A percentile compares a stretch with the other conserved stretches of the same genome.
phyloP scores from a whole-genome alignment of 2,888 invertebrate species.

The Drosophila cognata region DNA sequence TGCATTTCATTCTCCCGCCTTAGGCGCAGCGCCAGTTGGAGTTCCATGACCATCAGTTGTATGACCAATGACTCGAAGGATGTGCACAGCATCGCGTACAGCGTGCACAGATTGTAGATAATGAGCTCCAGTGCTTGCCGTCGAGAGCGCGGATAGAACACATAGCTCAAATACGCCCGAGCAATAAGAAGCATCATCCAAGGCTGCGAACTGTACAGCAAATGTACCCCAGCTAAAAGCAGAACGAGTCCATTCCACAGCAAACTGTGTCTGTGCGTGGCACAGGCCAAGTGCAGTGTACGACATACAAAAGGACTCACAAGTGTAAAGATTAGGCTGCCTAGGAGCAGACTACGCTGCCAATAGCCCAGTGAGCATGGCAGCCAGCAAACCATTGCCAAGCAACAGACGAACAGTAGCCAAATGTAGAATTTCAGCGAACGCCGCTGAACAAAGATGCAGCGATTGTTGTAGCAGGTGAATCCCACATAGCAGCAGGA shows the following conservation, averaged over 20 bases:
- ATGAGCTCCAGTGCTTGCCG: slow-evolving; percentile 86
- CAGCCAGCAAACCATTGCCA: slow-evolving; percentile 92
- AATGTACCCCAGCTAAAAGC: slow-evolving; percentile 52
- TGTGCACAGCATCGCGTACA: slow-evolving; percentile 89
- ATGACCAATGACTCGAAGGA: slow-evolving; percentile 93
- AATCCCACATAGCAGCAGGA: slow-evolving; percentile 72
- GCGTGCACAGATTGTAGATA: slow-evolving; percentile 87
- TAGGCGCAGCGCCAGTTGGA: slow-evolving; percentile 60
- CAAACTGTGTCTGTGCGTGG: slow-evolving; percentile 31
- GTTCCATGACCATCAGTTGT: slow-evolving; percentile 84
- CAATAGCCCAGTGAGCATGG: slow-evolving; percentile 85
- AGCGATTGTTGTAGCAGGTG: slow-evolving; percentile 54
- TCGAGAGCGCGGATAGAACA: slow-evolving; percentile 44
- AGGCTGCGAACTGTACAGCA: slow-evolving; percentile 81
- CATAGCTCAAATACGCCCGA: slow-evolving; percentile 85
- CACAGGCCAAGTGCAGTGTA: slow-evolving; percentile 14
- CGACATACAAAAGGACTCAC: slow-evolving; percentile 54
- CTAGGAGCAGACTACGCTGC: slow-evolving; percentile 57
- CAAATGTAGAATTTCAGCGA: slow-evolving; percentile 83
- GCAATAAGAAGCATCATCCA: slow-evolving; percentile 86
- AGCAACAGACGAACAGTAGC: slow-evolving; percentile 85
- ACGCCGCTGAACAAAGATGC: slow-evolving; percentile 40
- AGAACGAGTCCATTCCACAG: slow-evolving; percentile 54
- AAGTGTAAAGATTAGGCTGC: slow-evolving; percentile 58
- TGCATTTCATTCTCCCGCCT: slow-evolving; percentile 28